Evolutionary conservation across 2,113 vertebrate genomes (phyloP).

Genomic region (Scopus umbretta): DNA sequence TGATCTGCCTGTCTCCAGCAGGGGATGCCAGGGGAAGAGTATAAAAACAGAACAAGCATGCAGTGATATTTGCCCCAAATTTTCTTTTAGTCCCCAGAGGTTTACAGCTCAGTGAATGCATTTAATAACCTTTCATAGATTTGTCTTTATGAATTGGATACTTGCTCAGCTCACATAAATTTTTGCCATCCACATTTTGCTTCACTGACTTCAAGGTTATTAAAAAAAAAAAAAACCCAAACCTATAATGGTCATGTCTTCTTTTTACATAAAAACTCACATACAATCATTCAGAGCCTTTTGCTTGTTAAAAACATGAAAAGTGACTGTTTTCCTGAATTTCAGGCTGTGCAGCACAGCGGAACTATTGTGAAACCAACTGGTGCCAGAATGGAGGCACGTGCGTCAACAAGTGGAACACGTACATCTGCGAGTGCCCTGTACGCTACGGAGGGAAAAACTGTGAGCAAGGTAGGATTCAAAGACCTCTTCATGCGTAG

Average conservation of each 20-base stretch:
- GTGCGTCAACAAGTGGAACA: conserved; percentile 90
- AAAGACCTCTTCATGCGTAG: fast-evolving
- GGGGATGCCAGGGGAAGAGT: not conserved
- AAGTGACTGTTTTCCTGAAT: not conserved
- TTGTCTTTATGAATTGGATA: not conserved
- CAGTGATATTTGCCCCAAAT: not conserved
- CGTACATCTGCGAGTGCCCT: conserved; percentile 84
- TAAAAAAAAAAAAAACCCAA: not conserved
- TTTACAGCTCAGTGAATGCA: not conserved
- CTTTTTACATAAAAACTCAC: not conserved
- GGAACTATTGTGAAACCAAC: conserved; percentile 79
- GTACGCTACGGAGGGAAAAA: conserved; percentile 88
- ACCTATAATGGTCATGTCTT: not conserved
- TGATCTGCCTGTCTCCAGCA: not conserved
- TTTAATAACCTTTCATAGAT: not conserved
- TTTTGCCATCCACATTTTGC: not conserved
- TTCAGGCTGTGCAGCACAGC: conserved; percentile 86
- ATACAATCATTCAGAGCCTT: not conserved
- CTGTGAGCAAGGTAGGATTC: conserved; percentile 87
- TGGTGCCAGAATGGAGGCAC: conserved; percentile 88
- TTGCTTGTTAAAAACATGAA: not conserved
- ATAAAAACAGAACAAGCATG: not conserved
- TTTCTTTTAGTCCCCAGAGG: not conserved
- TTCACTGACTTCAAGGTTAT: not conserved
- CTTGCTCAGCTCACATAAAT: not conserved